Evolutionary conservation across 2,113 vertebrate species (phyloP).

Genomic region (Eulemur rufifrons): DNA sequence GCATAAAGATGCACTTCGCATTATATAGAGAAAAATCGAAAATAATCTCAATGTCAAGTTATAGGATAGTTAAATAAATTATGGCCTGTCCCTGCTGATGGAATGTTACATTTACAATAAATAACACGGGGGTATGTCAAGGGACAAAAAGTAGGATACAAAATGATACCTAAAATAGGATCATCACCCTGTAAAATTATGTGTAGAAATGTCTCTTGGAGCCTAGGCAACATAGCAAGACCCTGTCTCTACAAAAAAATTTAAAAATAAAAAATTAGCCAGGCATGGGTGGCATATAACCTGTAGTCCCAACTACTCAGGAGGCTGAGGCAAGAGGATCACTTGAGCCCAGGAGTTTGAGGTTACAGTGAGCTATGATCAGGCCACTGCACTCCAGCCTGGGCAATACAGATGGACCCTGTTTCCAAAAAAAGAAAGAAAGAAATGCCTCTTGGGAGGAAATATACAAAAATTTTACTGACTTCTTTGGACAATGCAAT

Average conservation of each 20-base stretch:
- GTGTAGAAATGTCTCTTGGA: background rate
- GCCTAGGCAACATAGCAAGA: no score
- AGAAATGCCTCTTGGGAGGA: background rate
- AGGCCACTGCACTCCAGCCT: no score
- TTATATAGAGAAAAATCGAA: background rate
- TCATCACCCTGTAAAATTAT: background rate
- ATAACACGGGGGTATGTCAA: background rate
- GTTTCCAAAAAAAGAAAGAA: no score
- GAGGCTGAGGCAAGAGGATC: no score
- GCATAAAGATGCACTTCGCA: background rate
- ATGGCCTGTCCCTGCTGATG: accelerated
- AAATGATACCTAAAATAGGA: background rate
- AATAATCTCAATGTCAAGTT: background rate
- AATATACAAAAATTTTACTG: background rate
- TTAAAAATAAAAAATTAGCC: no score
- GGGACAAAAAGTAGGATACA: background rate
- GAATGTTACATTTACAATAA: background rate
- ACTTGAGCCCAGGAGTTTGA: no score
- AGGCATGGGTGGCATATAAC: no score
- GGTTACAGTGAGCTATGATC: no score
- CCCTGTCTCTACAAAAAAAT: no score
- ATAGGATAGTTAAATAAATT: background rate
- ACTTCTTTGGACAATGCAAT: background rate
- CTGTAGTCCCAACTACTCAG: no score
- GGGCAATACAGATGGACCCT: no score